Percentiles rank a stretch among this genome's conserved stretches.
These are phyloP conservation scores for Sclerodermus sp. DNA, from an alignment of 2,888 invertebrate species.

Conservation along the genomic window DNA sequence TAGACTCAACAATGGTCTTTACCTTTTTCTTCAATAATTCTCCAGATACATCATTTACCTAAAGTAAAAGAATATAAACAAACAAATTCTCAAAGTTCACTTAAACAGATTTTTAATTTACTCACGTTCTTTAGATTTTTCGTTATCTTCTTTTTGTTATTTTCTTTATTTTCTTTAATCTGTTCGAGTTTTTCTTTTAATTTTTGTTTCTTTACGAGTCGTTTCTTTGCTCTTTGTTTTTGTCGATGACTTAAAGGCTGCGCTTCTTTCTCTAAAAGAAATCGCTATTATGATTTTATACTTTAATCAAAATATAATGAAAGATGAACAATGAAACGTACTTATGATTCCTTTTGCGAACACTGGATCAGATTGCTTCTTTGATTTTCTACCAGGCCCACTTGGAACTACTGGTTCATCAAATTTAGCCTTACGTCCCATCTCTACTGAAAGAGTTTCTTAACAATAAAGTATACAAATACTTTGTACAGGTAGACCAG, in stretches of 20 bases:
- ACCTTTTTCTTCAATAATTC: neutral
- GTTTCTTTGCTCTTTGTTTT: slow-evolving; percentile 68
- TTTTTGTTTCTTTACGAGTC: slow-evolving; percentile 50
- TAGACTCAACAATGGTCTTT: slow-evolving; percentile 32
- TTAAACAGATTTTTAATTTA: slow-evolving; percentile 1
- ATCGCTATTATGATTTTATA: neutral
- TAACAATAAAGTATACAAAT: neutral
- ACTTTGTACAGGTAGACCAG: too few relatives aligned
- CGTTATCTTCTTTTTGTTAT: neutral
- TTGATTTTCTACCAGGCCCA: slow-evolving; percentile 84
- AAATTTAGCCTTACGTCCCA: slow-evolving; percentile 87
- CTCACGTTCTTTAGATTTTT: neutral
- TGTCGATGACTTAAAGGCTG: slow-evolving; percentile 71
- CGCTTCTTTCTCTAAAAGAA: slow-evolving; percentile 56
- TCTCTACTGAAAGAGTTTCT: slow-evolving; percentile 44
- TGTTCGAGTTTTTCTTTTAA: slow-evolving; percentile 18
- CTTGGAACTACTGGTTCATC: slow-evolving; percentile 72
- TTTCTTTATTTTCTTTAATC: neutral
- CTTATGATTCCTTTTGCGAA: slow-evolving; percentile 64
- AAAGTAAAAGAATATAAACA: slow-evolving; percentile 32
- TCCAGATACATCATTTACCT: too few relatives aligned
- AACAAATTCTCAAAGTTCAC: slow-evolving; percentile 45
- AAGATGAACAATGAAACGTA: slow-evolving; percentile 35
- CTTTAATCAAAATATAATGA: neutral
- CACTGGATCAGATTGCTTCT: slow-evolving; percentile 81